phyloP scores from a whole-genome alignment of 2,113 vertebrate species.

The Aix galericulata region DNA sequence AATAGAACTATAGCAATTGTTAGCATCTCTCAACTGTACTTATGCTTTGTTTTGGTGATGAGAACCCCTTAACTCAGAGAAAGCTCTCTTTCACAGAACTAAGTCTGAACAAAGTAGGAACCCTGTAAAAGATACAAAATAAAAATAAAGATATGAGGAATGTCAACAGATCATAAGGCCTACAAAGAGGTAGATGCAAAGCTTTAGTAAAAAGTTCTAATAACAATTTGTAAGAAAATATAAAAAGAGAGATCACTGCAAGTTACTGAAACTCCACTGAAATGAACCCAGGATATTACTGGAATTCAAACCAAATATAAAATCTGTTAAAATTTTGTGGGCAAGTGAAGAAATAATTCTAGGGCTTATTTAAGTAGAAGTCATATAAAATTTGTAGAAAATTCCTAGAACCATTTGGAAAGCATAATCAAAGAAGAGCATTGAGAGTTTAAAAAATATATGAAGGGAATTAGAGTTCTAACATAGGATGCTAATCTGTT shows the following conservation, averaged over 20 bases:
- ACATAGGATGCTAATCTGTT: background rate
- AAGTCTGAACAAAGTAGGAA: background rate
- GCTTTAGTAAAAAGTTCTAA: background rate
- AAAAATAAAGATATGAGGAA: background rate
- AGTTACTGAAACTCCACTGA: background rate
- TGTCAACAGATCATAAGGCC: background rate
- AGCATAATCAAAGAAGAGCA: background rate
- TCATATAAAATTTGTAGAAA: background rate
- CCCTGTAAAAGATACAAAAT: background rate
- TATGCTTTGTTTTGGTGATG: background rate
- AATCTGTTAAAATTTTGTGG: background rate
- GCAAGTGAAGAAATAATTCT: background rate
- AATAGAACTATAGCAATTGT: background rate
- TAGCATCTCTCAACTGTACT: background rate
- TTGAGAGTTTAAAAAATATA: background rate
- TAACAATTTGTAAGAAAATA: background rate
- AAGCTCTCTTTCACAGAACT: background rate
- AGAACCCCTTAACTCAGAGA: background rate
- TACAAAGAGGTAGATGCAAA: background rate
- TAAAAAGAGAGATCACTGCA: background rate
- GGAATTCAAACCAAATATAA: background rate
- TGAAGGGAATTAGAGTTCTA: background rate
- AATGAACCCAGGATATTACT: background rate
- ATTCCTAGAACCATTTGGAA: background rate
- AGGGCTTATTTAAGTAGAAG: background rate